Evolutionary conservation across 2,888 invertebrate species (phyloP).

Genomic region (Metacarcinus magister): DNA sequence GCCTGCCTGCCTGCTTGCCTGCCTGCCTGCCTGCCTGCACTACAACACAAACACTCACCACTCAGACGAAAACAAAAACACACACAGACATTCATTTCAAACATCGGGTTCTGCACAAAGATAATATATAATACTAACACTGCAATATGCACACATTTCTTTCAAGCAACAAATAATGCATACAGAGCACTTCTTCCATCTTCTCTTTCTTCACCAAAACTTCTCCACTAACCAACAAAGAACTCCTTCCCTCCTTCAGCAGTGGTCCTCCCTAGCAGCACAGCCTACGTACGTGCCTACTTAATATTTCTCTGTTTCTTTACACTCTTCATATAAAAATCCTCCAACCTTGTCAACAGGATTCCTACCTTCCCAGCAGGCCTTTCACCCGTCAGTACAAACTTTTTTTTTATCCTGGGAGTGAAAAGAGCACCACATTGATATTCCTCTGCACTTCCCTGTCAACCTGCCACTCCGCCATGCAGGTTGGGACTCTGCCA

Average conservation of each 20-base stretch:
- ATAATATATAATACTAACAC: background rate
- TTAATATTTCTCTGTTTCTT: background rate
- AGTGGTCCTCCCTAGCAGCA: background rate
- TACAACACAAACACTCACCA: no score
- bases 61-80: background rate
- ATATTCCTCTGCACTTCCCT: background rate
- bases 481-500: background rate
- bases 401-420: background rate
- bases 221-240: background rate
- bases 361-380: background rate
- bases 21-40: no score
- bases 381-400: background rate
- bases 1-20: no score
- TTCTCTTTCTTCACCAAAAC: background rate
- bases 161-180: background rate
- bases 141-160: background rate
- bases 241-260: background rate
- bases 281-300: background rate
- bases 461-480: background rate
- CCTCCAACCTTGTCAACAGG: background rate
- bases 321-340: background rate
- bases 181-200: background rate
- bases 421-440: no score
- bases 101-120: background rate
- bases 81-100: background rate